A percentile compares a stretch with the other conserved stretches of the same genome.
phyloP scores from a whole-genome alignment of 92 coral and sea anemone species.

The Palythoa grandiflora region DNA sequence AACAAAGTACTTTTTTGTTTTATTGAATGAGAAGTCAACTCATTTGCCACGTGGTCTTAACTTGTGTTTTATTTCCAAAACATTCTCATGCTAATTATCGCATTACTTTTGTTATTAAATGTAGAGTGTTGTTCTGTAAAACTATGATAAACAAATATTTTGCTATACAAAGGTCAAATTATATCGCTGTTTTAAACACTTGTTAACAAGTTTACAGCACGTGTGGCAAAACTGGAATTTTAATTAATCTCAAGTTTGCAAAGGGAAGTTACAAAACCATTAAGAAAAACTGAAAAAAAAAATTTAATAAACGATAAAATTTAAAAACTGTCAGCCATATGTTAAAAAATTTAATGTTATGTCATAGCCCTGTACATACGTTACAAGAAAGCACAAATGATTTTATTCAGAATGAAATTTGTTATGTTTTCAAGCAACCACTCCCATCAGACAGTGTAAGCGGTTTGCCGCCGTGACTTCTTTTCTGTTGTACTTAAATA shows the following conservation, averaged over 20 bases:
- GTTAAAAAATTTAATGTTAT: too few relatives aligned
- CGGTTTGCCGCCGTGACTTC: too few relatives aligned
- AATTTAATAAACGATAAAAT: too few relatives aligned
- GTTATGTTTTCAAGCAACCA: too few relatives aligned
- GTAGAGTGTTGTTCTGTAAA: slow-evolving; percentile 32
- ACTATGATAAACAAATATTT: slow-evolving; percentile 47
- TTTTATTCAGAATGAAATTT: too few relatives aligned
- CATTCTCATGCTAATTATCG: slow-evolving; percentile 32
- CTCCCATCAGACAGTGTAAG: too few relatives aligned
- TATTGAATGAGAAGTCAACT: slow-evolving; percentile 32
- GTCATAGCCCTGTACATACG: too few relatives aligned
- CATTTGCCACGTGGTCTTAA: slow-evolving; percentile 31
- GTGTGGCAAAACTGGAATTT: neutral
- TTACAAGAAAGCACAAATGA: too few relatives aligned
- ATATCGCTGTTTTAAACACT: slow-evolving; percentile 19
- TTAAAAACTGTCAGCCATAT: too few relatives aligned
- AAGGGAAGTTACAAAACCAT: too few relatives aligned
- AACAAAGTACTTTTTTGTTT: slow-evolving; percentile 21
- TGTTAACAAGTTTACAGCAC: slow-evolving; percentile 30
- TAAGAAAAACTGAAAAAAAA: too few relatives aligned
- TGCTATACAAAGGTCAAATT: slow-evolving; percentile 47
- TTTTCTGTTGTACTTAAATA: too few relatives aligned
- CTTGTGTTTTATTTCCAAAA: slow-evolving; percentile 22
- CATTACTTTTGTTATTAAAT: slow-evolving; percentile 20
- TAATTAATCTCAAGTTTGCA: neutral